Evolutionary conservation across 2,888 invertebrate species (phyloP).

Genomic region (Sipha maydis): DNA sequence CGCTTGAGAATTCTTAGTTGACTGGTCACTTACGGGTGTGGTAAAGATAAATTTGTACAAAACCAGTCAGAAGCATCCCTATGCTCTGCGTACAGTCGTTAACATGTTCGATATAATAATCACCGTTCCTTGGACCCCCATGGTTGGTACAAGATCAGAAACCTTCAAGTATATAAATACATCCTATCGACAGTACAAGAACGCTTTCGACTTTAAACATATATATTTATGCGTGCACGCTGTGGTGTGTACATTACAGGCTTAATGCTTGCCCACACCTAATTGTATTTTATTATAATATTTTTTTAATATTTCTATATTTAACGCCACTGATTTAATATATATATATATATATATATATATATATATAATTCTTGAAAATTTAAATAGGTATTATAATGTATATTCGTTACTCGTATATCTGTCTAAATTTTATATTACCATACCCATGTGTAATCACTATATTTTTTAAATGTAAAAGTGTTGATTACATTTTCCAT

Average conservation of each 20-base stretch:
- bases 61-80: conserved; percentile 44
- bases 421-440: neutral
- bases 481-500: conserved; percentile 30
- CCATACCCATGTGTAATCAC: neutral
- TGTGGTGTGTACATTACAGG: neutral
- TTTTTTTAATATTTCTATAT: conserved; percentile 22
- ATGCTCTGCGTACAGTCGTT: neutral
- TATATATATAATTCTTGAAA: neutral
- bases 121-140: conserved; percentile 33
- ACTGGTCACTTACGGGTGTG: conserved; percentile 21
- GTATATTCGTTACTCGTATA: neutral
- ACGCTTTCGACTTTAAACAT: conserved; percentile 24
- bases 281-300: conserved; percentile 34
- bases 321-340: conserved; percentile 25
- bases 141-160: neutral
- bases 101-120: conserved; percentile 36
- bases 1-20: neutral
- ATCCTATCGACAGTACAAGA: conserved; percentile 46
- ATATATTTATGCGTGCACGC: too few species aligned
- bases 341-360: neutral
- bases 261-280: neutral
- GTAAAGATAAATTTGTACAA: conserved; percentile 20
- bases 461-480: neutral
- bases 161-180: neutral
- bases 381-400: neutral